Evolutionary conservation across 2,113 vertebrate species (phyloP).

Genomic region (Pelecanus crispus): DNA sequence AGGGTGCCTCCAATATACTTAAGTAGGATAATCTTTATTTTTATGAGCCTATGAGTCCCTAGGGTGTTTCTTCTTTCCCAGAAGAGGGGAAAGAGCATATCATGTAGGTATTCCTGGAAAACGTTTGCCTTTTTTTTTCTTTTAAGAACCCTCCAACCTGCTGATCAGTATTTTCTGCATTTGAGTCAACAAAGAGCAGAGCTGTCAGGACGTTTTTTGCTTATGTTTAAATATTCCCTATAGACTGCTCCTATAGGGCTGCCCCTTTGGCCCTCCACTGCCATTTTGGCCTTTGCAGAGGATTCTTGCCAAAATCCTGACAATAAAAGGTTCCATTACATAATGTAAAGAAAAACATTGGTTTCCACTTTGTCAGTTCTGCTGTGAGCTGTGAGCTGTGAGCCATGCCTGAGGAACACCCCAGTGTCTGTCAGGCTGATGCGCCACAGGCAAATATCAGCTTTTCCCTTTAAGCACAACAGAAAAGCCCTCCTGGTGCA

Average conservation of each 20-base stretch:
- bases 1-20: not conserved
- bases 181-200: not conserved
- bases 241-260: not conserved
- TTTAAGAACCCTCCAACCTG: not conserved
- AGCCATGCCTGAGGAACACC: not conserved
- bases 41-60: not conserved
- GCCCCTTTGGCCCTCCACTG: not conserved
- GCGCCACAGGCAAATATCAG: not conserved
- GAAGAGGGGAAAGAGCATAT: not conserved
- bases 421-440: not conserved
- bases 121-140: not conserved
- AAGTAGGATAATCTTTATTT: not conserved
- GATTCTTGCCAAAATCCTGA: not conserved
- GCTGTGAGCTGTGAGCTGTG: not conserved
- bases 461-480: not conserved
- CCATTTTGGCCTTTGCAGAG: not conserved
- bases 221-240: not conserved
- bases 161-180: not conserved
- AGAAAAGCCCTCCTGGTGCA: not conserved
- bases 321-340: not conserved
- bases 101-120: not conserved
- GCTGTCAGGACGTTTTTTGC: not conserved
- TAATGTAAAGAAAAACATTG: not conserved
- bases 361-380: not conserved
- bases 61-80: not conserved